Conservation (phyloP, 2,797 vertebrate genomes). For the Ptychadena robeensis region DNA sequence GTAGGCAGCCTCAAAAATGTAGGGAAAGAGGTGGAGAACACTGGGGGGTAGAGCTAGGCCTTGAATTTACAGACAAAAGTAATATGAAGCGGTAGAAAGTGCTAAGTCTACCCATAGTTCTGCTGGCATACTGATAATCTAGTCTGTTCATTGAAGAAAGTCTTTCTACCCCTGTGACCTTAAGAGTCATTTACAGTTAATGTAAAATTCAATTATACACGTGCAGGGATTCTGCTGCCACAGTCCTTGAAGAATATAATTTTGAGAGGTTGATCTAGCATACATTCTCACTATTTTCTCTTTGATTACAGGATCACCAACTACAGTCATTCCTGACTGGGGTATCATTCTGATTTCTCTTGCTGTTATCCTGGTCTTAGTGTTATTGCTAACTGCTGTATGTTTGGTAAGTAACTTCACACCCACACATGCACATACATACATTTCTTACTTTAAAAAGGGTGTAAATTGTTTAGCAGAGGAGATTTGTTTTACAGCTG, state of each 20-base stretch:
- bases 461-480: no score
- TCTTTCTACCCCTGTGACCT: background rate
- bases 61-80: no score
- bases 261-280: no score
- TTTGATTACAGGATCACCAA: background rate
- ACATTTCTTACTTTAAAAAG: no score
- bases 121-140: no score
- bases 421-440: no score
- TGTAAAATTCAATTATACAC: background rate
- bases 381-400: background rate
- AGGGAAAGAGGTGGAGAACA: no score
- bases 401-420: constrained; percentile 5
- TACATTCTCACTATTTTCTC: background rate
- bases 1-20: no score
- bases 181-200: background rate
- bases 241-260: background rate
- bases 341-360: constrained; percentile 26
- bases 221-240: background rate
- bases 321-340: background rate
- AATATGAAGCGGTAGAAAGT: no score
- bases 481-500: no score
- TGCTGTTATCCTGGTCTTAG: background rate
- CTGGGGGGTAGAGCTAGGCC: no score
- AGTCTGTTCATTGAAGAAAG: background rate
- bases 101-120: no score